phyloP scores from a whole-genome alignment of 2,113 vertebrate genomes.

The Pseudorectes ferrugineus region DNA sequence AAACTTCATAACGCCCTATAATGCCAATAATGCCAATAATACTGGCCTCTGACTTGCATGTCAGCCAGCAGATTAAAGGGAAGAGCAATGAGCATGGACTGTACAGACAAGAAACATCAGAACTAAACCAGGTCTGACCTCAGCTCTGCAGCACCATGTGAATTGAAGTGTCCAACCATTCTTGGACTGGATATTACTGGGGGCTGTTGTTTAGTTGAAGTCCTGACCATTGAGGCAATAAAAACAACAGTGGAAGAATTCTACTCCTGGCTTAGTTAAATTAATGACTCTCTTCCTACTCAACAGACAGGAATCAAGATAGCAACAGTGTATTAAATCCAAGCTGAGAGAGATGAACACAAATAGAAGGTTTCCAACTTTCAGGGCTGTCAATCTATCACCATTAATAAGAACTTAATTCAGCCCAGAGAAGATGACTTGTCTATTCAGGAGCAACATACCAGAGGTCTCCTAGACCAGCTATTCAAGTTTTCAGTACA shows the following conservation, averaged over 20 bases:
- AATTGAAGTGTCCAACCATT: accelerated
- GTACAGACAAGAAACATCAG: neutral
- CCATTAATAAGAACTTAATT: neutral
- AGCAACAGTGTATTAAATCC: neutral
- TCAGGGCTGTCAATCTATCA: neutral
- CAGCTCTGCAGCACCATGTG: neutral
- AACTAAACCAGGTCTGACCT: neutral
- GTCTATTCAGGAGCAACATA: neutral
- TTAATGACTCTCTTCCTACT: neutral
- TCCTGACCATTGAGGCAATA: neutral
- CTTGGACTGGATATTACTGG: neutral
- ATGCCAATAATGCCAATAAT: neutral
- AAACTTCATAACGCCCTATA: neutral
- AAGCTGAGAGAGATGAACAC: neutral
- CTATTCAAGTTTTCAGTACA: neutral
- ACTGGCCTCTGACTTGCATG: neutral
- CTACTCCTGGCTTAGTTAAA: neutral
- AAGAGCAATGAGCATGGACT: neutral
- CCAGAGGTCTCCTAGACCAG: neutral
- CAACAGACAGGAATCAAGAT: neutral
- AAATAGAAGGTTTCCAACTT: neutral
- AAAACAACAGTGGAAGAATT: neutral
- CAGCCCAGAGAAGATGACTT: neutral
- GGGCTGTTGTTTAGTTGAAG: neutral
- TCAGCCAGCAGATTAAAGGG: neutral